phyloP scores from a whole-genome alignment of 2,888 invertebrate species.

The Busseola fusca region DNA sequence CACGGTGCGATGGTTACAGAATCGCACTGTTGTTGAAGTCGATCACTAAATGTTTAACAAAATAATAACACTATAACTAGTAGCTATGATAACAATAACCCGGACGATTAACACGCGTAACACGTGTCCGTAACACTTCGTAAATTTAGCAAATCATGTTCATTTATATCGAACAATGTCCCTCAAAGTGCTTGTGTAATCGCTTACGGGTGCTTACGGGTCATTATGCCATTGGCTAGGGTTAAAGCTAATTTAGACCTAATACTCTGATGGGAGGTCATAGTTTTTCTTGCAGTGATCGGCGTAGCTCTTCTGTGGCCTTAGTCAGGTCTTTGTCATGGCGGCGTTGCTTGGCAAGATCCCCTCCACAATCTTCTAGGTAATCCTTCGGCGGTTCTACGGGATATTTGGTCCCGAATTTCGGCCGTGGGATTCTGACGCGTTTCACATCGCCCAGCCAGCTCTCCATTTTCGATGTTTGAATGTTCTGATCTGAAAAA shows the following conservation, averaged over 20 bases:
- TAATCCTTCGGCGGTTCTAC: constrained; percentile 94
- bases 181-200: constrained; percentile 67
- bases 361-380: constrained; percentile 89
- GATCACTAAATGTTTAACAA: constrained; percentile 32
- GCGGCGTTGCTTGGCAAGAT: constrained; percentile 86
- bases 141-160: constrained; percentile 67
- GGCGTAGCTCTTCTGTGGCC: constrained; percentile 93
- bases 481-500: constrained; percentile 30
- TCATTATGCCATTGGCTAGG: constrained; percentile 62
- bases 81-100: constrained; percentile 58
- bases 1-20: too few relatives aligned
- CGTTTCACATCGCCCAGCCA: constrained; percentile 95
- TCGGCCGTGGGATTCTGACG: constrained; percentile 95
- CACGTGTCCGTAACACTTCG: constrained; percentile 54
- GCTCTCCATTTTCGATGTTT: constrained; percentile 91
- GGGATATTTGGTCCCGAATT: constrained; percentile 92
- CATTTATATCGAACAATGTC: constrained; percentile 66
- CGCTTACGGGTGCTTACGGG: constrained; percentile 61
- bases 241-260: constrained; percentile 71
- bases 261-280: constrained; percentile 80
- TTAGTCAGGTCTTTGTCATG: constrained; percentile 90
- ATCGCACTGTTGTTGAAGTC: too few relatives aligned
- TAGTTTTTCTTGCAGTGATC: constrained; percentile 93
- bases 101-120: constrained; percentile 51
- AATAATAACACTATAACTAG: constrained; percentile 46